These are phyloP conservation scores for Pantala flavescens DNA, from an alignment of 1,140 invertebrate genomes.

Conservation along the genomic window DNA sequence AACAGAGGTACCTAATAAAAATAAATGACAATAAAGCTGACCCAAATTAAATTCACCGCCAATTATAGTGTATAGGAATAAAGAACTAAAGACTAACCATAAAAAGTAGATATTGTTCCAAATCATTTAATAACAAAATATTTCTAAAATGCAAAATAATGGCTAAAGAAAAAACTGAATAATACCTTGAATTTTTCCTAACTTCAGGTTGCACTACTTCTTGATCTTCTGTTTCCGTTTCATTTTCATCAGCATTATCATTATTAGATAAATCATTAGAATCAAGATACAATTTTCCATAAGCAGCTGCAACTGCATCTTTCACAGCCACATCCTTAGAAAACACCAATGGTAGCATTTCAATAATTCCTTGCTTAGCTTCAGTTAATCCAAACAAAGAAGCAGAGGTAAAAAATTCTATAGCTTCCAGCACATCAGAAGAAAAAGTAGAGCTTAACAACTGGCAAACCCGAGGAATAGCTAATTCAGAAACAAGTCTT, in stretches of 20 bases:
- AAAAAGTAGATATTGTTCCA: too few species aligned
- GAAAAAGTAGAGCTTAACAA: constrained; percentile 62
- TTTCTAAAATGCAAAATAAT: too few species aligned
- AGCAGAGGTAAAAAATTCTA: constrained; percentile 71
- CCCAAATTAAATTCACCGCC: too few species aligned
- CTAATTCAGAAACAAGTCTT: constrained; percentile 46
- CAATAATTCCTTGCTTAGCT: constrained; percentile 55
- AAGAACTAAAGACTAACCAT: too few species aligned
- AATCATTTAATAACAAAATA: too few species aligned
- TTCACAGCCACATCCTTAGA: constrained; percentile 51
- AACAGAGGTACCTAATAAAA: too few species aligned
- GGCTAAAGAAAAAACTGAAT: neutral
- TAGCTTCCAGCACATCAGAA: constrained; percentile 70
- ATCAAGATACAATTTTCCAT: constrained; percentile 50
- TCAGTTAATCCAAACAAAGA: constrained; percentile 65
- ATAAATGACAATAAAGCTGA: too few species aligned
- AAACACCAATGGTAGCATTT: constrained; percentile 68
- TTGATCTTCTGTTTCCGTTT: neutral
- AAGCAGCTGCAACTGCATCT: constrained; percentile 50
- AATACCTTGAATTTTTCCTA: neutral
- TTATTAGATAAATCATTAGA: neutral
- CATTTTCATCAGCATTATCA: neutral
- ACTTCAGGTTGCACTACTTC: neutral
- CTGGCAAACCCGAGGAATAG: constrained; percentile 57
- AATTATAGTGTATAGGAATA: too few species aligned